A percentile compares a stretch with the other conserved stretches of the same genome.
Conservation (phyloP, 2,888 invertebrate species). For the Portevinia maculata region DNA sequence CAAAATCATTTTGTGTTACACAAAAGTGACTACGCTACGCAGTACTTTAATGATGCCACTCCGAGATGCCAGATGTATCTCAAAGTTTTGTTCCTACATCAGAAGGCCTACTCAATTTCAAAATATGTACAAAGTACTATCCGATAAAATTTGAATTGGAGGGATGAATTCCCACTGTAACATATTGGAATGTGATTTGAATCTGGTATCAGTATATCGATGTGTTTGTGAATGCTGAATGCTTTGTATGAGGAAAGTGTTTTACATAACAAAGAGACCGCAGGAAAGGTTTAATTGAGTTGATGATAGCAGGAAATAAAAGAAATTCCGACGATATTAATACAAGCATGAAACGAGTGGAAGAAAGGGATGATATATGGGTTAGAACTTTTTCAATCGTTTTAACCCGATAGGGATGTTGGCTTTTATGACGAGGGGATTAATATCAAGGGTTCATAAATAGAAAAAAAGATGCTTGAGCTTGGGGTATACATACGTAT, state of each 20-base stretch:
- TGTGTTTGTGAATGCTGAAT: not conserved
- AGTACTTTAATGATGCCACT: constrained; percentile 57
- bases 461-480: constrained; percentile 8
- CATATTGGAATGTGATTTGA: constrained; percentile 66
- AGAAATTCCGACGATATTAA: constrained; percentile 15
- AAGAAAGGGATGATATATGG: constrained; percentile 40
- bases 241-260: not conserved
- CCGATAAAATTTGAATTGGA: constrained; percentile 57
- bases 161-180: constrained; percentile 50
- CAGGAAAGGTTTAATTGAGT: constrained; percentile 65
- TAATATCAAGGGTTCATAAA: constrained; percentile 57
- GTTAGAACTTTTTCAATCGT: constrained; percentile 18
- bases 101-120: constrained; percentile 40
- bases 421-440: constrained; percentile 26
- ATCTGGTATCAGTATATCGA: constrained; percentile 14
- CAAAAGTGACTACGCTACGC: constrained; percentile 52
- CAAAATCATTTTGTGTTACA: constrained; percentile 52
- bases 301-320: constrained; percentile 25
- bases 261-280: constrained; percentile 57
- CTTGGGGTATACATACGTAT: constrained; percentile 21
- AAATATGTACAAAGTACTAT: constrained; percentile 48
- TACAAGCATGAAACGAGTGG: not conserved
- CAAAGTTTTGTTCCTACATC: constrained; percentile 51
- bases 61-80: constrained; percentile 52
- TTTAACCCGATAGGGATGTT: constrained; percentile 19